A percentile compares a stretch with the other conserved stretches of the same genome.
Conservation (phyloP, 2,797 vertebrate species). For the Cuniculus paca region DNA sequence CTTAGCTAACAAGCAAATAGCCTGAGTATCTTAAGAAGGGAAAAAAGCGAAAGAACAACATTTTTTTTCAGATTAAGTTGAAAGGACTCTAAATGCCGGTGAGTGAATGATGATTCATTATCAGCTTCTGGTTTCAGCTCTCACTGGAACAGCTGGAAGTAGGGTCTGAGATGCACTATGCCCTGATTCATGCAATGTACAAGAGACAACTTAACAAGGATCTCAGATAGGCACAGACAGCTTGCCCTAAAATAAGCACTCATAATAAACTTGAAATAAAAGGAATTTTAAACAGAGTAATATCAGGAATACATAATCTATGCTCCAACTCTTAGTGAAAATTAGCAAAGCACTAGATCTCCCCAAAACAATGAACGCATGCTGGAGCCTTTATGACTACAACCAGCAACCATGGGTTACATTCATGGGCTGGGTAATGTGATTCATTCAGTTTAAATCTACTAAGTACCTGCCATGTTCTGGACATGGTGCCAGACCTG, state of each 20-base stretch:
- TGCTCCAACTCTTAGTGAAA: background rate
- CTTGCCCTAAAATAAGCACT: conserved; percentile 15
- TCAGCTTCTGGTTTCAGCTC: conserved; percentile 15
- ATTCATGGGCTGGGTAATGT: background rate
- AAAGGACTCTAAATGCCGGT: background rate
- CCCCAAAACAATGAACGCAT: background rate
- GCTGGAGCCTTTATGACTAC: background rate
- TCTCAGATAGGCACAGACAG: conserved; percentile 1
- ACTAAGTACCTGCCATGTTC: background rate
- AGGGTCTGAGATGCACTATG: background rate
- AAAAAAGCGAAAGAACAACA: background rate
- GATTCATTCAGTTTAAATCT: background rate
- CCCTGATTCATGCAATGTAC: background rate
- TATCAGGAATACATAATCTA: background rate
- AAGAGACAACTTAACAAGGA: background rate
- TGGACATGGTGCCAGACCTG: background rate
- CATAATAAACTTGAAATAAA: conserved; percentile 13
- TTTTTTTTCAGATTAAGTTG: conserved; percentile 1
- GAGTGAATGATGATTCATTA: background rate
- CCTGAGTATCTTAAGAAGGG: background rate
- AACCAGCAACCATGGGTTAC: background rate
- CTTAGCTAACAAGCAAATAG: conserved; percentile 7
- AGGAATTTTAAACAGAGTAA: background rate
- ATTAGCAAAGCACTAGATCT: background rate
- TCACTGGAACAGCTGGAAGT: background rate